phyloP scores from a whole-genome alignment of 1,140 invertebrate species.

The Notospermus geniculatus region DNA sequence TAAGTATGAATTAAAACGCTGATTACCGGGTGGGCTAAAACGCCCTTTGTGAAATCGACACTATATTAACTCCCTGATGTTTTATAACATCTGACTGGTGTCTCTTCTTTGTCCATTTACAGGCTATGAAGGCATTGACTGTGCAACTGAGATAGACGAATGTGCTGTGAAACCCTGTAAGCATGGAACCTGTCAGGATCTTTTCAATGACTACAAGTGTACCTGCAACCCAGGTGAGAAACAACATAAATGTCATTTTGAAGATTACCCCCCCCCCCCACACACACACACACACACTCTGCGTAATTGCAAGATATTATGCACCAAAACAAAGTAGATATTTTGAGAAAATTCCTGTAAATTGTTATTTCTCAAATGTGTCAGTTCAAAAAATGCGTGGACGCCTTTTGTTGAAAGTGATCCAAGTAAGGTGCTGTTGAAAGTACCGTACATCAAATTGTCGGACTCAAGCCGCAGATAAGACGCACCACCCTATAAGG shows the following conservation, averaged over 20 bases:
- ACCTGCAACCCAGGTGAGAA: conserved; percentile 10
- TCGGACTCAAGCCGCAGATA: background rate
- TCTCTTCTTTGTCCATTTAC: conserved; percentile 13
- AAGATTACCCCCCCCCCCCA: too few species aligned
- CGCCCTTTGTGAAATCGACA: background rate
- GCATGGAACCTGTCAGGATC: conserved; percentile 19
- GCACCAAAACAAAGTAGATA: too few species aligned
- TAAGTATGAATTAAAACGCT: too few species aligned
- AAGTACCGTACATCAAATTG: background rate
- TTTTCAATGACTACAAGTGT: conserved; percentile 19
- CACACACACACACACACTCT: too few species aligned
- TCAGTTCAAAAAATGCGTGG: too few species aligned
- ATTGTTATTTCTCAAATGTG: too few species aligned
- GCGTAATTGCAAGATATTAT: background rate
- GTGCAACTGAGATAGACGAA: conserved; percentile 34
- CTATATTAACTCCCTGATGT: background rate
- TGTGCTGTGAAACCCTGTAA: conserved; percentile 28
- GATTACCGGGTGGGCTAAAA: background rate
- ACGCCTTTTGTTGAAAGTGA: background rate
- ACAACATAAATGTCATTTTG: background rate
- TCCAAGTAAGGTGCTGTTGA: background rate
- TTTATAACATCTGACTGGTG: background rate
- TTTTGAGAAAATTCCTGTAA: too few species aligned
- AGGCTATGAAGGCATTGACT: conserved; percentile 24
- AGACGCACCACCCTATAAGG: too few species aligned